Base-by-base conservation (phyloP, 2,797 vertebrate species). In the Heteromormyrus szaboi region DNA sequence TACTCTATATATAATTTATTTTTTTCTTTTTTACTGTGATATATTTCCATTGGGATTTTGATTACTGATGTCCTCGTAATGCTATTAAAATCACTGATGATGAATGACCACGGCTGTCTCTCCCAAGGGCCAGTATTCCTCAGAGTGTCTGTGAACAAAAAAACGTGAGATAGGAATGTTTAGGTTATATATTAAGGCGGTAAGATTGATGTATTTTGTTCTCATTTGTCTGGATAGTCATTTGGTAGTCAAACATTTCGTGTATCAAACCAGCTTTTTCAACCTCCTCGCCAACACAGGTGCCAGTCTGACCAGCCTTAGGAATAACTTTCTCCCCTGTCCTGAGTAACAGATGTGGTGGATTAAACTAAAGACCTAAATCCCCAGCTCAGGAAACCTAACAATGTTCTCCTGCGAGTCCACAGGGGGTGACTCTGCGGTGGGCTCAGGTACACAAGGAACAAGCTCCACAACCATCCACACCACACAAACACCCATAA, bases 91-190 rank as follows among this genome's bases (percentile, higher is more conserved):
- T 96, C 96, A 90, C 92, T 93, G 93, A 96, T 93, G 94, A 95
- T 95, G 94, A 93, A 89, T 91, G 87, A 90, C 88, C 88, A 90
- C 90, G 92, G 93, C 91, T 92, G 93, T 95, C 92, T 93, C 90
- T 94, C 89, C 91, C 91, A 83, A 3, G 89, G 19, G 87, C 19
- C 54, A 93, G 37, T 91, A 53, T 92, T 93, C 95, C 96, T 98
- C 96, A 97, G 93, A 97, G 96, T 89, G 96, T 97, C 98, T 99
- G 95, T 90, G 95, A 95, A 91, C 14, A 93, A 56, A 94, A 90
- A 53, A 86, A 41, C 0, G 56, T 0, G 2, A 84, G 33, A 89
- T n/a, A 72, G 50, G 81, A 88, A 6, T 22, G 11, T 25, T 83
- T 14, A 9, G 33, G 11, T 44, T n/a, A 48, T 85, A 29, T 17